A percentile compares a stretch with the other conserved stretches of the same genome.
Conservation (phyloP, 1,140 invertebrate genomes). For the Drosophila tristis region DNA sequence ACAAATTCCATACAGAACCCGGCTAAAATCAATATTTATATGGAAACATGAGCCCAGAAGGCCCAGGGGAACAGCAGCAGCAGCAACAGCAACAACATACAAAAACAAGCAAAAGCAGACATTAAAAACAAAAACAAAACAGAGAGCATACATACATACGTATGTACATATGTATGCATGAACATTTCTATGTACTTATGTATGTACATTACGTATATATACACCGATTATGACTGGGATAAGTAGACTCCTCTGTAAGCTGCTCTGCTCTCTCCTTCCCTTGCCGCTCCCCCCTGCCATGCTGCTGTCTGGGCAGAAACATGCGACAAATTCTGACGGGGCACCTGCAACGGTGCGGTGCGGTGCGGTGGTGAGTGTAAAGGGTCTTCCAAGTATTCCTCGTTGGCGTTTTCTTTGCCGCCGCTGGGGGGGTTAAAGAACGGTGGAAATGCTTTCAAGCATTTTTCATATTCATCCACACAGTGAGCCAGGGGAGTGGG, state of each 20-base stretch:
- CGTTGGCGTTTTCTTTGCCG: conserved; percentile 13
- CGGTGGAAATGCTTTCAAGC: conserved; percentile 76
- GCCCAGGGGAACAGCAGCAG: neutral
- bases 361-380: conserved; percentile 23
- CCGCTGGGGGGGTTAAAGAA: conserved; percentile 71
- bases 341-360: neutral
- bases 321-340: conserved; percentile 36
- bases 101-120: conserved; percentile 58
- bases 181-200: conserved; percentile 7
- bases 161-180: conserved; percentile 1
- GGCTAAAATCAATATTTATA: conserved; percentile 77
- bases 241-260: conserved; percentile 14
- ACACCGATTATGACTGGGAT: conserved; percentile 44
- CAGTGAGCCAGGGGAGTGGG: neutral
- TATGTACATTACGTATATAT: conserved; percentile 4
- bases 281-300: neutral
- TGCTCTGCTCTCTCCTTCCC: neutral
- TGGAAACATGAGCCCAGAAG: conserved; percentile 47
- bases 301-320: conserved; percentile 21
- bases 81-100: conserved; percentile 34
- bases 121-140: conserved; percentile 60
- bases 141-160: conserved; percentile 21
- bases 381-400: conserved; percentile 48
- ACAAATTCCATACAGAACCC: conserved; percentile 50
- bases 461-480: conserved; percentile 65